Evolutionary conservation across 2,888 invertebrate species (phyloP).

Genomic region (Nemurella pictetii): DNA sequence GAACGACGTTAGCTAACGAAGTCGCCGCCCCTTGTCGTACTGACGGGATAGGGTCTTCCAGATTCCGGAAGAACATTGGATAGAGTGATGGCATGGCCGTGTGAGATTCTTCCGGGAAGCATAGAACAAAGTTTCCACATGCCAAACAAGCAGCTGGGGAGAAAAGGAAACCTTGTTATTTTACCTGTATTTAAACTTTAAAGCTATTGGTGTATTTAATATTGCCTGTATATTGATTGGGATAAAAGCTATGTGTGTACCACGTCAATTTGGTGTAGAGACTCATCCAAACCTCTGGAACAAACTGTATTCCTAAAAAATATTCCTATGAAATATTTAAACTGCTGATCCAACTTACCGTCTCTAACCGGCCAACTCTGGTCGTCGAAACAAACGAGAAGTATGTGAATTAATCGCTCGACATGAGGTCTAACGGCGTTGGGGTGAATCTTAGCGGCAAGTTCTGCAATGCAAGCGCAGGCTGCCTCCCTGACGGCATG

Average conservation of each 20-base stretch:
- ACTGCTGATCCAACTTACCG: no score
- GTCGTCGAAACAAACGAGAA: slow-evolving; percentile 57
- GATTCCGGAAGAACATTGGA: slow-evolving; percentile 52
- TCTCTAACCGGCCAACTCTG: slow-evolving; percentile 62
- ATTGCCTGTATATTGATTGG: background rate
- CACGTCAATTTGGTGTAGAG: no score
- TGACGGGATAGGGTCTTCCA: slow-evolving; percentile 57
- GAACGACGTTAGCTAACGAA: slow-evolving; percentile 54
- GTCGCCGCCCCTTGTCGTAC: slow-evolving; percentile 61
- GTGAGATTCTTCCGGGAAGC: slow-evolving; percentile 56
- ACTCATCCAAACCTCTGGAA: background rate
- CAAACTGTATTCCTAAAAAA: background rate
- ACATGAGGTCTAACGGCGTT: slow-evolving; percentile 53
- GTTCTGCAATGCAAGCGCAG: slow-evolving; percentile 60
- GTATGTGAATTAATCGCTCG: slow-evolving; percentile 52
- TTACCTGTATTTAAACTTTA: background rate
- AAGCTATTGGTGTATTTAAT: background rate
- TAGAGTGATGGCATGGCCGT: slow-evolving; percentile 51
- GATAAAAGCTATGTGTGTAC: background rate
- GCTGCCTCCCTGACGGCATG: slow-evolving; percentile 61
- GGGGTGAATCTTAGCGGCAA: slow-evolving; percentile 53
- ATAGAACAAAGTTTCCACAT: slow-evolving; percentile 57
- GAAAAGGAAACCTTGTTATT: background rate
- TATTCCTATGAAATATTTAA: background rate
- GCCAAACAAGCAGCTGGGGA: slow-evolving; percentile 57